These are phyloP conservation scores for Mechanitis mazaeus DNA, from an alignment of 2,888 invertebrate species.

Conservation along the genomic window DNA sequence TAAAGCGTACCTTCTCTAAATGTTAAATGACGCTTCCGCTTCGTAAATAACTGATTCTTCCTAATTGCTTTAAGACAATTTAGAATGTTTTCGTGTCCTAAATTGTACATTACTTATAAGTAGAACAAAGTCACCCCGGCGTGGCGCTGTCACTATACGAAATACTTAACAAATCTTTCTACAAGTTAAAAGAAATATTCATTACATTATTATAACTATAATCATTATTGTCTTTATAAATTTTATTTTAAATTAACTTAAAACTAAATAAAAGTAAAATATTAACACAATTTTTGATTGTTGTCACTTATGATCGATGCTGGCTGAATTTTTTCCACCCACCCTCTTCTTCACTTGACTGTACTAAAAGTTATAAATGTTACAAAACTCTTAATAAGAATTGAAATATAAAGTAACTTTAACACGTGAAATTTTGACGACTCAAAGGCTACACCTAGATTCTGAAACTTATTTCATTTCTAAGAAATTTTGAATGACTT, in stretches of 20 bases:
- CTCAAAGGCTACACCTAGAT: not conserved
- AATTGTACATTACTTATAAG: conserved; percentile 8
- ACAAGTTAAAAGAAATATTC: not conserved
- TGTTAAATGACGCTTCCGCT: conserved; percentile 4
- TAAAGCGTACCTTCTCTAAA: not conserved
- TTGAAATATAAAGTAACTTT: not conserved
- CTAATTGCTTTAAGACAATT: conserved; percentile 7
- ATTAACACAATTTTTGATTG: too few relatives aligned
- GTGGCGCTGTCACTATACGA: conserved; percentile 3
- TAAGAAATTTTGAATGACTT: too few relatives aligned
- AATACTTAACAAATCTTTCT: not conserved
- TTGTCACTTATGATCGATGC: too few relatives aligned
- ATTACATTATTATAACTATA: too few relatives aligned
- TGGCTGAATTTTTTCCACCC: too few relatives aligned
- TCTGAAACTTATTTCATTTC: not conserved
- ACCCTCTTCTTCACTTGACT: too few relatives aligned
- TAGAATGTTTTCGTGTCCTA: conserved; percentile 7
- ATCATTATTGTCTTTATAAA: too few relatives aligned
- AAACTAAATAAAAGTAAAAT: too few relatives aligned
- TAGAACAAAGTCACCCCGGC: conserved; percentile 10
- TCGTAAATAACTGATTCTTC: not conserved
- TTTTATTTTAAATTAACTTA: too few relatives aligned
- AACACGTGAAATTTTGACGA: not conserved
- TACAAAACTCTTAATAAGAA: not conserved
- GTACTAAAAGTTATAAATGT: not conserved